phyloP scores from a whole-genome alignment of 2,113 vertebrate species.

The Takifugu flavidus region DNA sequence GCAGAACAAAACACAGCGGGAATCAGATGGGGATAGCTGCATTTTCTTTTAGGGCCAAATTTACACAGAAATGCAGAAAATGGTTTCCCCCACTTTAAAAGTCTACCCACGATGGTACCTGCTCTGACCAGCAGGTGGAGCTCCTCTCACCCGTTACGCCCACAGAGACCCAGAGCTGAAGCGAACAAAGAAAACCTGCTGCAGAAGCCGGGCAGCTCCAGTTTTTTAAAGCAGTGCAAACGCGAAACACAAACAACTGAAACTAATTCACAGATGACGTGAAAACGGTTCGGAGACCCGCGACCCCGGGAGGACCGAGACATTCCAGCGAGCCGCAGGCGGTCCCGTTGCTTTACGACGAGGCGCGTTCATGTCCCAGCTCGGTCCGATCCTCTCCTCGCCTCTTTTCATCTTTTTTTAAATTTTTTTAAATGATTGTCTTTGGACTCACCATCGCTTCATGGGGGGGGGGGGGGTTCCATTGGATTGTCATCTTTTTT shows the following conservation, averaged over 20 bases:
- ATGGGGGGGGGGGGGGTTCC: slow-evolving; percentile 6
- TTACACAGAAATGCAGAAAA: too few relatives aligned
- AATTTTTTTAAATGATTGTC: slow-evolving; percentile 75
- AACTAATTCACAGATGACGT: slow-evolving; percentile 42
- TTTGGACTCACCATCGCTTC: slow-evolving; percentile 56
- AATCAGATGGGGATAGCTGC: too few relatives aligned
- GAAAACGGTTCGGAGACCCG: slow-evolving; percentile 50
- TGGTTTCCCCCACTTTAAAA: too few relatives aligned
- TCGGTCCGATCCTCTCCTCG: slow-evolving; percentile 20
- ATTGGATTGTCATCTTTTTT: slow-evolving; percentile 63
- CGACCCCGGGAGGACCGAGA: slow-evolving; percentile 47
- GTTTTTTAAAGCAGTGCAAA: slow-evolving; percentile 20
- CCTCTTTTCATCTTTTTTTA: slow-evolving; percentile 13
- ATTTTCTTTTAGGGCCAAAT: too few relatives aligned
- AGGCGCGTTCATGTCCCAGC: slow-evolving; percentile 31
- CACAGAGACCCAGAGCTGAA: background rate
- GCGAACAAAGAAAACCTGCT: background rate
- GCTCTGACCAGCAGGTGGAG: slow-evolving; percentile 45
- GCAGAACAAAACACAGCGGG: too few relatives aligned
- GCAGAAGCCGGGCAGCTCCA: background rate
- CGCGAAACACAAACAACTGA: slow-evolving; percentile 11
- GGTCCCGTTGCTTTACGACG: slow-evolving; percentile 9
- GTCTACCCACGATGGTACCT: background rate
- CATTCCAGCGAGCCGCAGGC: slow-evolving; percentile 17
- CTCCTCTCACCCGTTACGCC: background rate